Evolutionary conservation across 2,797 vertebrate genomes (phyloP).

Genomic region (Cryptoprocta ferox): DNA sequence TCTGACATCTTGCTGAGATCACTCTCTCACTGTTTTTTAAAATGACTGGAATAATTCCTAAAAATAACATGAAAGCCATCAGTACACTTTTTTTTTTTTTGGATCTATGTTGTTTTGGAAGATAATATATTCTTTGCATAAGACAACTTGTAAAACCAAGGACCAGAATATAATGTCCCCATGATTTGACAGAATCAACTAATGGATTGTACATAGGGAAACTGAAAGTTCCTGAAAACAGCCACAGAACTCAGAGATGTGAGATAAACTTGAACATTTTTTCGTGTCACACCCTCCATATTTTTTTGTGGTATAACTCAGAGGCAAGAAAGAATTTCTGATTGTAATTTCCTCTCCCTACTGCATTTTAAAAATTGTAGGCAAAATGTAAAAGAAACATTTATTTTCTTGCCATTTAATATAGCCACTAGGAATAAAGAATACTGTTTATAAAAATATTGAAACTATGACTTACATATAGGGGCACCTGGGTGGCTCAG

Average conservation of each 20-base stretch:
- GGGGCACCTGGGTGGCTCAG: too few species aligned
- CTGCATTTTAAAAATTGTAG: background rate
- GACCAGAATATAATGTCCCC: background rate
- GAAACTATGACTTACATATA: background rate
- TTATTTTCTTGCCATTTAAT: background rate
- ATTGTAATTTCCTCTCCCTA: background rate
- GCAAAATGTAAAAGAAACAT: background rate
- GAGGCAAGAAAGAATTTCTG: background rate
- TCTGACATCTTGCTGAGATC: background rate
- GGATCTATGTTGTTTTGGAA: background rate
- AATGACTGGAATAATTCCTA: background rate
- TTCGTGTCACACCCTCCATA: fast-evolving
- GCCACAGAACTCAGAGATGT: fast-evolving
- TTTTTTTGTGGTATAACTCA: background rate
- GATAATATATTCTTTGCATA: background rate
- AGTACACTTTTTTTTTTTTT: background rate
- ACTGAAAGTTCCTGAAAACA: background rate
- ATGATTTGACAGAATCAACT: background rate
- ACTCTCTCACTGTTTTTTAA: background rate
- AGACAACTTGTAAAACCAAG: background rate
- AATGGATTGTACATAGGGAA: background rate
- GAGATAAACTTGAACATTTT: background rate
- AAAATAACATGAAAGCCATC: background rate
- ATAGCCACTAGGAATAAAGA: background rate
- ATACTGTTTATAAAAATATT: background rate